Evolutionary conservation across 2,888 invertebrate genomes (phyloP), one percentile per base, ranked within the genome.

Genomic region (Drosophila meridionalis): DNA sequence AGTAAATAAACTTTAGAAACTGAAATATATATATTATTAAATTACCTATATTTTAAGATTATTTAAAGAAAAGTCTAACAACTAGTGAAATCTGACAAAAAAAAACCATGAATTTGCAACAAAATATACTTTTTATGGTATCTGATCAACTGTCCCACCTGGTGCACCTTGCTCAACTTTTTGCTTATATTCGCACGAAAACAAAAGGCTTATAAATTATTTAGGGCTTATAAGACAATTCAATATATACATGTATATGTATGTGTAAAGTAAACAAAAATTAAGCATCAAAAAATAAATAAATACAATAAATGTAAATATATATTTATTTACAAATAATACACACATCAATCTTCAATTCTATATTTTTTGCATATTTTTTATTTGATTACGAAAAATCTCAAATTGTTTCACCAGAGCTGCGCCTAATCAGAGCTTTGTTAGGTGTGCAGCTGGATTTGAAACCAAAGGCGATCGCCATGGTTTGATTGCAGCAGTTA

Each of bases 401-500:
- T 53, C 6, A 53, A 36, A 26, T 26, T 6, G 8, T 12, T 47
- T 2, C 0, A 3, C 26, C 0, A 47, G 26, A 47, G 28, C 4
- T 55, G 28, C 8, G 42, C 14, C 45, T 56, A 73, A 72, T 60
- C 50, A 57, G 34, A 59, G 55, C 48, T 14, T 36, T 30, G 38
- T n/a, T 43, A 14, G 9, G 14, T 38, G 5, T 32, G 42, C 5
- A 20, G 42, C 14, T 4, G 8, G n/a, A 52, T 43, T 61, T 71
- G 34, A 38, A 57, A 50, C 47, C 26, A 40, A 42, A 34, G 34
- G 26, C 34, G 57, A 65, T 58, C 42, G 56, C 38, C 52, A 20
- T 63, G 72, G 52, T 61, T 55, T 65, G 68, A 71, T 78, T 76
- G 65, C 56, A 69, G 65, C 56, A 69, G 45, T 73, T 68, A 58